phyloP scores from a whole-genome alignment of 1,140 invertebrate genomes.

The Phocides pigmalion region DNA sequence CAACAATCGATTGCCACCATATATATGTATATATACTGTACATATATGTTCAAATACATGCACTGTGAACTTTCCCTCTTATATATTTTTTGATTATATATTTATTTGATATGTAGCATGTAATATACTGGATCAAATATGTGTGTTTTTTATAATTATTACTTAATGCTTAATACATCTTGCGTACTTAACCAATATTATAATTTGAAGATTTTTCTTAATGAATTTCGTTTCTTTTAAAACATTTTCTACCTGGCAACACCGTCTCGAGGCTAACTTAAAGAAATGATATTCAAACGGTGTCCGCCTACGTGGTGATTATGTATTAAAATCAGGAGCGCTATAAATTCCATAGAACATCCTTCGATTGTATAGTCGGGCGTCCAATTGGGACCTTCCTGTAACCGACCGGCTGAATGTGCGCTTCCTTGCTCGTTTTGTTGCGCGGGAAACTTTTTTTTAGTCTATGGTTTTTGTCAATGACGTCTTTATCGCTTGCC shows the following conservation, averaged over 20 bases:
- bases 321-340: slow-evolving; percentile 56
- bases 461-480: not conserved
- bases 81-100: too few relatives aligned
- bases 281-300: slow-evolving; percentile 62
- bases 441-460: slow-evolving; percentile 14
- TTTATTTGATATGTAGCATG: too few relatives aligned
- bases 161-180: too few relatives aligned
- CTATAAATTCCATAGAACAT: slow-evolving; percentile 70
- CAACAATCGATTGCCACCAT: too few relatives aligned
- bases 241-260: slow-evolving; percentile 2
- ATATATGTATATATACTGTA: too few relatives aligned
- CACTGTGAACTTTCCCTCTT: too few relatives aligned
- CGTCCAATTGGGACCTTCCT: slow-evolving; percentile 58
- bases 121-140: too few relatives aligned
- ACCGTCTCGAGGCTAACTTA: slow-evolving; percentile 30
- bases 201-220: too few relatives aligned
- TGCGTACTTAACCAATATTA: too few relatives aligned
- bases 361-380: slow-evolving; percentile 67
- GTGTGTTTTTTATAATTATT: too few relatives aligned
- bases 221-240: not conserved
- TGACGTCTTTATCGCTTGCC: not conserved
- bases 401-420: slow-evolving; percentile 33
- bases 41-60: too few relatives aligned
- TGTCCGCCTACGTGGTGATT: slow-evolving; percentile 60
- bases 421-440: slow-evolving; percentile 13